Base-by-base conservation (phyloP, 2,113 vertebrate genomes). In the Campylomormyrus tamandua region DNA sequence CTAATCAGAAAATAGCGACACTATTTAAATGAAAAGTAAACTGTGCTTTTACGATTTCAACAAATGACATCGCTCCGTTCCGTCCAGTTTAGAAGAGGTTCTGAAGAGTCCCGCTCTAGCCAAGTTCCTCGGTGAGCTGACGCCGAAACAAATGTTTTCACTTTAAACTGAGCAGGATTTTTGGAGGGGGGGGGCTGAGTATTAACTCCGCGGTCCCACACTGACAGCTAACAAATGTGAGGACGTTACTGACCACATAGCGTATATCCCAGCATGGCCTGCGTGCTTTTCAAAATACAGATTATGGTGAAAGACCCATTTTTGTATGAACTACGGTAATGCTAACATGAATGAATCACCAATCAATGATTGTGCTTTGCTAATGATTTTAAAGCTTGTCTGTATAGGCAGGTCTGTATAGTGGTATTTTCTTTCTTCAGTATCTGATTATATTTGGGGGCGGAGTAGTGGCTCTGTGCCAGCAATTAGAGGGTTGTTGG, bases 1-100 rank as follows among this genome's bases (percentile, higher is more conserved):
- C 87, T 56, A 50, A 87, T 88, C 89, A 88, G 70, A 48, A 84
- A 83, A 90, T 84, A 62, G 24, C 39, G 19, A 88, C 24, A 49
- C 46, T 58, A 87, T 83, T 90, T 90, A 70, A 90, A 74, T 35
- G n/a, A 31, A 62, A 35, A 13, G 53, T 88, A 62, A 88, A 56
- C 48, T 53, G 35, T 21, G 77, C 19, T 85, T 83, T 62, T 24
- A 50, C 80, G 17, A 35, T 45, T 62, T 46, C 53, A 27, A 48
- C 46, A 85, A 66, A 35, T 17, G 46, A 62, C 45, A 62, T 58
- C 83, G 58, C 21, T 8, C 45, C 15, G 0, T 48, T 13, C 46
- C 3, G 10, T 39, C 35, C 45, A 48, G 24, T 45, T 39, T n/a
- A 45, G 50, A 56, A 56, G 85, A 56, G 50, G 13, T 56, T 19